phyloP scores from a whole-genome alignment of 53 echinoderm and acorn worm genomes.

The Hippasteria phrygiana region DNA sequence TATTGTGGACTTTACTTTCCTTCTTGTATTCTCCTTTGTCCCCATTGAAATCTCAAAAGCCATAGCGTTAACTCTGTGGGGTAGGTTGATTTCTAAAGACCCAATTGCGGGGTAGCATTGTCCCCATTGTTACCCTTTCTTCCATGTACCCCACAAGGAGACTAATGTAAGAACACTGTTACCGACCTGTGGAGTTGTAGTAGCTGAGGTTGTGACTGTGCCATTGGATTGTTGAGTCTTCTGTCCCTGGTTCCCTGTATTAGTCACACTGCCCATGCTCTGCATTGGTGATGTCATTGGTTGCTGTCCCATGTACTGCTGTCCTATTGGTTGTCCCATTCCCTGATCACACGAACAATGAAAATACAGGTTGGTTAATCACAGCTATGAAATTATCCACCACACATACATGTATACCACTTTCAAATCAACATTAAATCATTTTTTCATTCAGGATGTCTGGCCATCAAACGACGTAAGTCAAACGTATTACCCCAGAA shows the following conservation, averaged over 20 bases:
- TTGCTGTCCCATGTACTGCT: conserved; percentile 26
- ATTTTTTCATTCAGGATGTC: too few relatives aligned
- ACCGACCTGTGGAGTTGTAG: conserved; percentile 66
- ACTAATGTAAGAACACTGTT: neutral
- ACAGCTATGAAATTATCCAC: neutral
- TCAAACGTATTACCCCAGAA: too few relatives aligned
- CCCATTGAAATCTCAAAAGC: too few relatives aligned
- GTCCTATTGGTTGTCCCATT: conserved; percentile 31
- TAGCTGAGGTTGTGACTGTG: conserved; percentile 17
- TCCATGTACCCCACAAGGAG: too few relatives aligned
- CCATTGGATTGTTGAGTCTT: conserved; percentile 38
- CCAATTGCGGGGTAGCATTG: too few relatives aligned
- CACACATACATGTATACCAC: neutral
- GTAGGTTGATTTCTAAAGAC: too few relatives aligned
- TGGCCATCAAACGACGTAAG: too few relatives aligned
- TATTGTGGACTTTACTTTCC: too few relatives aligned
- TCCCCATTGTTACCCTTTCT: too few relatives aligned
- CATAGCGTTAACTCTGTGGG: too few relatives aligned
- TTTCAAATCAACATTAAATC: neutral
- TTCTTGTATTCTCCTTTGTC: too few relatives aligned
- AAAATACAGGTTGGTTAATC: neutral
- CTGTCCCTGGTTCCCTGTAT: neutral
- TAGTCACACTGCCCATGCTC: neutral
- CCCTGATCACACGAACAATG: conserved; percentile 4
- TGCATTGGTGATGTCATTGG: conserved; percentile 3